Evolutionary conservation across 1,140 invertebrate genomes (phyloP).

Genomic region (Drosophila carrolli): DNA sequence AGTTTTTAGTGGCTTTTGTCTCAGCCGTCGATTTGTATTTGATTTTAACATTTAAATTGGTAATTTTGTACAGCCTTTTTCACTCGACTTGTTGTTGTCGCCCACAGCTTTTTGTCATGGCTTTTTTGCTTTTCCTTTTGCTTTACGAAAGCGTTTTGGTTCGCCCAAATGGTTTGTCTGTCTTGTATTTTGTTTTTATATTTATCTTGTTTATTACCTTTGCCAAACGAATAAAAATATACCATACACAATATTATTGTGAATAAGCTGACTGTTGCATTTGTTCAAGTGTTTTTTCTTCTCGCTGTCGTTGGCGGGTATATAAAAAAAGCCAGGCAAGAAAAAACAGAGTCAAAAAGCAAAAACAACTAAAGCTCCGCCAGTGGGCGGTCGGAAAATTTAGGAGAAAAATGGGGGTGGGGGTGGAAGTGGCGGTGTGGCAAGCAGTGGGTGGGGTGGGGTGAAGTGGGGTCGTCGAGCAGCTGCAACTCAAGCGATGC

Average conservation of each 20-base stretch:
- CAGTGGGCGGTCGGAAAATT: conserved; percentile 64
- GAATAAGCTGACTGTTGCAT: conserved; percentile 63
- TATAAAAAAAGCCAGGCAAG: conserved; percentile 7
- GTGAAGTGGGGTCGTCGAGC: conserved; percentile 59
- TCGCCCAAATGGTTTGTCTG: conserved; percentile 59
- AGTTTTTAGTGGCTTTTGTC: conserved; percentile 64
- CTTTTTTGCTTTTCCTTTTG: conserved; percentile 14
- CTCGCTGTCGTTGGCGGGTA: conserved; percentile 61
- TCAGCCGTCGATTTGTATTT: conserved; percentile 42
- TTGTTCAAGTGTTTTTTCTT: conserved; percentile 58
- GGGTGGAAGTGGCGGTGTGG: conserved; percentile 4
- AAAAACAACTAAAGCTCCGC: conserved; percentile 55
- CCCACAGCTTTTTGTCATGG: conserved; percentile 49
- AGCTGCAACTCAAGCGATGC: conserved; percentile 51
- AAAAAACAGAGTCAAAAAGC: conserved; percentile 37
- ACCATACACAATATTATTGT: conserved; percentile 78
- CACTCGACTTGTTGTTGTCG: conserved; percentile 60
- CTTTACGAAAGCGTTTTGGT: conserved; percentile 47
- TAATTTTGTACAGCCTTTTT: conserved; percentile 54
- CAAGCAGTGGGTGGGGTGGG: conserved; percentile 22
- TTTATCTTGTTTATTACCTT: conserved; percentile 72
- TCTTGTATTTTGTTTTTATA: conserved; percentile 41
- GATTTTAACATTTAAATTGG: conserved; percentile 78
- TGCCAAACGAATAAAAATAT: conserved; percentile 81
- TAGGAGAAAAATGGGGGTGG: conserved; percentile 33